phyloP scores from a whole-genome alignment of 2,888 invertebrate genomes.

The Heliconius erato region DNA sequence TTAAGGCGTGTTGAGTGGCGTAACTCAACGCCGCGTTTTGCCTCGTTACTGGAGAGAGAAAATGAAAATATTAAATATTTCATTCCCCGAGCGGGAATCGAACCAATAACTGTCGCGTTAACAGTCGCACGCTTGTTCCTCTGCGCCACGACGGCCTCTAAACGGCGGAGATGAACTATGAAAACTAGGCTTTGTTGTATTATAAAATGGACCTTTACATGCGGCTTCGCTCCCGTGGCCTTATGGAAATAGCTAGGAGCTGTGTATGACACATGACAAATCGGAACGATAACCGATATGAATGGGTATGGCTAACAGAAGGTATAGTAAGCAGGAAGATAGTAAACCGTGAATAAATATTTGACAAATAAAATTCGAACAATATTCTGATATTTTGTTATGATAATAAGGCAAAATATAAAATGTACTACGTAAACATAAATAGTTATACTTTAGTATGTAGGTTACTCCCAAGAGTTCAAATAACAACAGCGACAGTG shows the following conservation, averaged over 20 bases:
- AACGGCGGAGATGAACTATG: background rate
- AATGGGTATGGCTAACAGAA: too few species aligned
- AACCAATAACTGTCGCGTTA: background rate
- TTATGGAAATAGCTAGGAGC: too few species aligned
- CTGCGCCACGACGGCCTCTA: background rate
- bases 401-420: too few species aligned
- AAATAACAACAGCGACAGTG: constrained; percentile 7
- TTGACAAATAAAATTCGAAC: too few species aligned
- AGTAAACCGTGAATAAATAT: too few species aligned
- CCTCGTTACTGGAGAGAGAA: background rate
- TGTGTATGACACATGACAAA: too few species aligned
- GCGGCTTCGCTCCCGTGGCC: too few species aligned
- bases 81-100: background rate
- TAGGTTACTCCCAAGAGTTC: background rate
- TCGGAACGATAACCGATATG: too few species aligned
- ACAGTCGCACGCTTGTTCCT: background rate
- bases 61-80: background rate
- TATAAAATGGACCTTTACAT: background rate
- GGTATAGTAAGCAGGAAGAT: too few species aligned
- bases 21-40: background rate
- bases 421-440: background rate
- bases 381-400: too few species aligned
- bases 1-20: too few species aligned
- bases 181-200: background rate
- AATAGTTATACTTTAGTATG: background rate